Evolutionary conservation across 2,888 invertebrate genomes (phyloP).

Genomic region (Diplolepis rosae): DNA sequence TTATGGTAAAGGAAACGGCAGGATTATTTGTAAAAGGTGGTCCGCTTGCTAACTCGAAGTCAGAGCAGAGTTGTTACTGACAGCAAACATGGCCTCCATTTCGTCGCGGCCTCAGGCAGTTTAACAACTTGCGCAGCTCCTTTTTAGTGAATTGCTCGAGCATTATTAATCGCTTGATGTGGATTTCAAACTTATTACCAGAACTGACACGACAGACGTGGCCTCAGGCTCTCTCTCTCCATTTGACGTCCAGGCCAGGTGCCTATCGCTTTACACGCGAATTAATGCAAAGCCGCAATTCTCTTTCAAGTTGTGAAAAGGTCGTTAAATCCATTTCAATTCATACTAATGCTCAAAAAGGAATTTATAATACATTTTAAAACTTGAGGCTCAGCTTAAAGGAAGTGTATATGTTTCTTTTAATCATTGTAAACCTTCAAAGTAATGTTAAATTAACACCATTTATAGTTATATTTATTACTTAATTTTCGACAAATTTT

Average conservation of each 20-base stretch:
- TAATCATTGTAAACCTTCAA: too few species aligned
- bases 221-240: conserved; percentile 43
- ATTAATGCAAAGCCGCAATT: conserved; percentile 30
- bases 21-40: too few species aligned
- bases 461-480: too few species aligned
- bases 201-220: conserved; percentile 65
- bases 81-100: conserved; percentile 66
- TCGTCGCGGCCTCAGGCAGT: conserved; percentile 59
- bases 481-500: too few species aligned
- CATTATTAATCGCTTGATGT: conserved; percentile 72
- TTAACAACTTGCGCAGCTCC: conserved; percentile 42
- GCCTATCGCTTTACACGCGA: conserved; percentile 51
- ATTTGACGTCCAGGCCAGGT: conserved; percentile 64
- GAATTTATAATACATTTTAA: too few species aligned
- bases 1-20: background rate
- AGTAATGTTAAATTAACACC: too few species aligned
- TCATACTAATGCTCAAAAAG: background rate
- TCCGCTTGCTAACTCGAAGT: too few species aligned
- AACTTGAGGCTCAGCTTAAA: too few species aligned
- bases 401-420: too few species aligned
- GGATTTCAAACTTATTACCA: conserved; percentile 70
- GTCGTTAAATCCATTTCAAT: background rate
- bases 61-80: conserved; percentile 64
- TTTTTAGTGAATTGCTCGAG: conserved; percentile 69
- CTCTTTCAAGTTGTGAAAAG: background rate